Evolutionary conservation across 1,140 invertebrate genomes (phyloP), one percentile per base, ranked within the genome.

Genomic region (Drosophila insularis): DNA sequence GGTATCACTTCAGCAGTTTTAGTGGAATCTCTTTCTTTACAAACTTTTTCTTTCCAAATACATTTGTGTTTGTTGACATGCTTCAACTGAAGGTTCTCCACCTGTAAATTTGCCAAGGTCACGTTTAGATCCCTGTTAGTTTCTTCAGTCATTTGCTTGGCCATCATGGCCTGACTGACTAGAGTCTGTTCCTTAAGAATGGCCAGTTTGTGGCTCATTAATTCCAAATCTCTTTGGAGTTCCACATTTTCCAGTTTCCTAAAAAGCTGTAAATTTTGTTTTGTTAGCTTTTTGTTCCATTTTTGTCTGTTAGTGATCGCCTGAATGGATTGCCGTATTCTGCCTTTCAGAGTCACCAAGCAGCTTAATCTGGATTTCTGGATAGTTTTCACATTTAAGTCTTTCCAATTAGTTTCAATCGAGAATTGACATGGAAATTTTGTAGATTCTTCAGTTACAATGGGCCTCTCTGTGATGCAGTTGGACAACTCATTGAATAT

Each of bases 181-280:
- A 53, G 31, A 11, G 21, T 39, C 4, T 37, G 19, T 27, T 69
- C 37, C 19, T 59, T 63, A 7, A 46, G 13, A 2, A 72, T 11
- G 21, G 58, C 19, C 4, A 72, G 19, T 32, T 63, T 68, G 31
- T 66, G 19, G 0, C 46, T 27, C 1, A 72, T 17, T 3, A 1
- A 4, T 27, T 72, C 19, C 17, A 72, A 7, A 3, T 72, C 27
- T 27, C 6, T 8, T 1, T 27, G 54, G 0, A 37, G 2, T 46
- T 68, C 10, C 35, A n/a, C n/a, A n/a, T n/a, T n/a, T n/a, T n/a
- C n/a, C n/a, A n/a, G n/a, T n/a, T n/a, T n/a, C n/a, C n/a, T n/a
- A n/a, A n/a, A n/a, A n/a, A n/a, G n/a, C n/a, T n/a, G n/a, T n/a
- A n/a, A n/a, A n/a, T n/a, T n/a, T n/a, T n/a, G n/a, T n/a, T n/a